Evolutionary conservation across 2,113 vertebrate species (phyloP), one percentile per base, ranked within the genome.

Genomic region (Stictonetta naevosa): DNA sequence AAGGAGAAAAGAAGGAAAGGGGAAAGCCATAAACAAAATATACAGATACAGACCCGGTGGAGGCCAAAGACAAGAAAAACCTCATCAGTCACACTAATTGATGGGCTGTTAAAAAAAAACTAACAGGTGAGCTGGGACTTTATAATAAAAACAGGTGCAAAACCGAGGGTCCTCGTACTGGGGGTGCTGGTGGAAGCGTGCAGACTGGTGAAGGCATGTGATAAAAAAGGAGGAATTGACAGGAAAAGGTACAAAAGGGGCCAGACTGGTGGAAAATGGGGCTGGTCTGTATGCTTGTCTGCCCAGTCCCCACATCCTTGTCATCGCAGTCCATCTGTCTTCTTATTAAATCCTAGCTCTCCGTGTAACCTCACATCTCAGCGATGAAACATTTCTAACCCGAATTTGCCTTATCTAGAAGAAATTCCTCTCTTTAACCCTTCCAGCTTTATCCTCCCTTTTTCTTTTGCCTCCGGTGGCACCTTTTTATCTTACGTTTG

Each of bases 261-360:
- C 12, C n/a, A 15, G 20, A 3, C 69, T 53, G n/a, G n/a, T 48
- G 53, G 58, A 48, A 48, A 69, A 11, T 8, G 23, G 26, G n/a
- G 53, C 21, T 58, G 26, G 26, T 59, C 21, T 20, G 12, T 33
- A 8, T 0, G 6, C 8, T 46, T 44, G 52, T 31, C 40, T n/a
- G n/a, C n/a, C n/a, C n/a, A n/a, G 36, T 4, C n/a, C 15, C 52
- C 44, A 46, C 3, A 6, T 0, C 2, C 26, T 66, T 82, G n/a
- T 50, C 55, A 13, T 44, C 3, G 0, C 40, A 36, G 28, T 18
- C 38, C 17, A 23, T 31, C 42, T 44, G 31, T 19, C 42, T 48
- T 25, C 26, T 34, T 31, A 20, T 33, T 55, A 58, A 48, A 58
- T 17, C 16, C 16, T 38, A n/a, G 8, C 4, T 68, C 2, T 36